Conservation (phyloP, 2,888 invertebrate genomes). For the Melanostoma scalare region DNA sequence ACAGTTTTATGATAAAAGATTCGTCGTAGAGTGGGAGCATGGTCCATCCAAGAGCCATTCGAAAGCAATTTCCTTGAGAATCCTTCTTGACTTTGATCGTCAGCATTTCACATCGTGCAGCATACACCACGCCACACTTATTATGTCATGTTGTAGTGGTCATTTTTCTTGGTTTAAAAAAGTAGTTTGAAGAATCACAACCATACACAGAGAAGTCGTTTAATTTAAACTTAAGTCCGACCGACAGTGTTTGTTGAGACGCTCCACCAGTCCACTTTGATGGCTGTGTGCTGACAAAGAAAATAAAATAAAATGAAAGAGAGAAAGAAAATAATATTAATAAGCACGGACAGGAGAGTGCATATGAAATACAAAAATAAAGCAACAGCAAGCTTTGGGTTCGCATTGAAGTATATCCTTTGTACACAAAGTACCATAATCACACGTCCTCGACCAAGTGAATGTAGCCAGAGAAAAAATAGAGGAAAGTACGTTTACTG, state of each 20-base stretch:
- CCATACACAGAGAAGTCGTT: constrained; percentile 15
- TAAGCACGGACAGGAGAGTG: background rate
- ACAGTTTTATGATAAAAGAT: too few species aligned
- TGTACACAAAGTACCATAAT: constrained; percentile 53
- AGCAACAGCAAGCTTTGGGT: constrained; percentile 14
- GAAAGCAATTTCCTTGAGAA: constrained; percentile 8
- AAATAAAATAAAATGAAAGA: constrained; percentile 3
- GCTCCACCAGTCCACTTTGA: constrained; percentile 12
- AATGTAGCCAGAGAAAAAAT: constrained; percentile 15
- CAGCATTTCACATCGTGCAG: background rate
- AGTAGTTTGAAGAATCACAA: constrained; percentile 25
- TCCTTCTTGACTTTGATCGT: constrained; percentile 9
- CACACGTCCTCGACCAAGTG: constrained; percentile 25
- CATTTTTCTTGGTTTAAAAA: constrained; percentile 7
- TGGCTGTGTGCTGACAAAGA: background rate
- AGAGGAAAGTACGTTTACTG: constrained; percentile 1
- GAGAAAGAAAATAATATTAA: background rate
- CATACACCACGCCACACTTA: background rate
- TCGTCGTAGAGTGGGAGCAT: too few species aligned
- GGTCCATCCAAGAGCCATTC: constrained; percentile 35
- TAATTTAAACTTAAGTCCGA: constrained; percentile 49
- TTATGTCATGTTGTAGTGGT: background rate
- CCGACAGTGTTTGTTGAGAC: constrained; percentile 44
- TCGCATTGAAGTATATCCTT: constrained; percentile 30
- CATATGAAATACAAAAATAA: constrained; percentile 13